A percentile compares a stretch with the other conserved stretches of the same genome.
Evolutionary conservation across 2,113 vertebrate genomes (phyloP).

Genomic region (Herpetotheres cachinnans): DNA sequence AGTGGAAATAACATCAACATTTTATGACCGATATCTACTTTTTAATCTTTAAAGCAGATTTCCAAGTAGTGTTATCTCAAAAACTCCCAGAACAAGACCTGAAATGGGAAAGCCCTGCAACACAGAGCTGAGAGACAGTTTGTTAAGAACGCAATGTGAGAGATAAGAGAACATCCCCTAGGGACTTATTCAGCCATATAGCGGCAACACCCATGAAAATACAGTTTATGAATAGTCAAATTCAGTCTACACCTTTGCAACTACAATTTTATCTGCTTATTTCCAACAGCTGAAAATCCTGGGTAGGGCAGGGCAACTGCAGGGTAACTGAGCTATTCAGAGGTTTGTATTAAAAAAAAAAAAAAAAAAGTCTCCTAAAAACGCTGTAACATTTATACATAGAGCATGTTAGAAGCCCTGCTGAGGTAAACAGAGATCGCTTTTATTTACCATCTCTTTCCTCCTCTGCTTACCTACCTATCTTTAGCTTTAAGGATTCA

Average conservation of each 20-base stretch:
- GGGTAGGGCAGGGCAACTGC: not conserved
- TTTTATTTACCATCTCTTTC: not conserved
- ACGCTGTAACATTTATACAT: not conserved
- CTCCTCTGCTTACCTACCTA: not conserved
- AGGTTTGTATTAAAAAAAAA: not conserved
- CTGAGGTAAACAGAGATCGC: rapidly evolving
- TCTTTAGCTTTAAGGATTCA: not conserved
- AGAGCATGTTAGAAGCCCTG: not conserved
- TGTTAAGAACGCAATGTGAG: not conserved
- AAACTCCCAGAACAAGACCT: not conserved
- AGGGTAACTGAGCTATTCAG: not conserved
- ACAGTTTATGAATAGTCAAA: not conserved
- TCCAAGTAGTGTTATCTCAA: not conserved
- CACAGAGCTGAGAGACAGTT: not conserved
- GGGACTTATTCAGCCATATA: not conserved
- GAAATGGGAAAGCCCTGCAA: not conserved
- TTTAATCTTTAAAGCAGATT: not conserved
- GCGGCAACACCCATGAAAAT: not conserved
- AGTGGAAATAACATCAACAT: not conserved
- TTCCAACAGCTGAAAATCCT: not conserved
- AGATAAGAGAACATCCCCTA: not conserved
- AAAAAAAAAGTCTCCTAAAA: not conserved
- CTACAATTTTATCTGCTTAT: not conserved
- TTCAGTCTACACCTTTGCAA: not conserved
- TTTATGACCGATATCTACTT: not conserved